These are phyloP conservation scores for Chrysolina haemoptera DNA, from an alignment of 2,888 invertebrate genomes.

Conservation along the genomic window DNA sequence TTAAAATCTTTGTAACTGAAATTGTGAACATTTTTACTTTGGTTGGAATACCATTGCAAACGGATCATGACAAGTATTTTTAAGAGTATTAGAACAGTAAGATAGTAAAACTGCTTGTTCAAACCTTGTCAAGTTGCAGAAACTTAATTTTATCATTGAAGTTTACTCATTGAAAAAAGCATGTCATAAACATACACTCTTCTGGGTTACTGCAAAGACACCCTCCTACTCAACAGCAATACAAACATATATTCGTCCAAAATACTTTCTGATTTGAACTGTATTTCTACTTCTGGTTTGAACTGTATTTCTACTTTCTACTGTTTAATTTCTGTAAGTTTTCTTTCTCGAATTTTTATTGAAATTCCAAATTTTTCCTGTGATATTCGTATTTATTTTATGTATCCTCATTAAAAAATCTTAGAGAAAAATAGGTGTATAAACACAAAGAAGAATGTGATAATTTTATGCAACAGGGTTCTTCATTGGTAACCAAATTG, in stretches of 20 bases:
- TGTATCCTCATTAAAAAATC: constrained; percentile 33
- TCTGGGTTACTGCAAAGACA: neutral
- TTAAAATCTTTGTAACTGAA: neutral
- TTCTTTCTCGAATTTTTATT: constrained; percentile 25
- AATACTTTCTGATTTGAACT: neutral
- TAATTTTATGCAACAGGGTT: constrained; percentile 44
- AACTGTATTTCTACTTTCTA: neutral
- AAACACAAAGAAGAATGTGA: constrained; percentile 38
- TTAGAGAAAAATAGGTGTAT: constrained; percentile 35
- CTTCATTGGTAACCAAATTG: constrained; percentile 41
- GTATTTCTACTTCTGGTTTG: neutral
- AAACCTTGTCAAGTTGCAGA: neutral
- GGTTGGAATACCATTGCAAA: neutral
- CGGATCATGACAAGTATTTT: neutral
- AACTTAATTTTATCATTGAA: too few relatives aligned
- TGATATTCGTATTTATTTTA: constrained; percentile 40
- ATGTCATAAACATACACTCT: neutral
- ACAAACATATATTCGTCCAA: neutral
- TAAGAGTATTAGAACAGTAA: neutral
- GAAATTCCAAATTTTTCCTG: constrained; percentile 43
- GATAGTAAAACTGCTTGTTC: neutral
- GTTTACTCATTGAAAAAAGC: neutral
- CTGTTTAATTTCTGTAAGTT: neutral
- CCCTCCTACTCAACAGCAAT: neutral
- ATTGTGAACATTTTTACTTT: neutral